Base-by-base conservation (phyloP, 2,888 invertebrate species). In the Tenthredo mesomela region DNA sequence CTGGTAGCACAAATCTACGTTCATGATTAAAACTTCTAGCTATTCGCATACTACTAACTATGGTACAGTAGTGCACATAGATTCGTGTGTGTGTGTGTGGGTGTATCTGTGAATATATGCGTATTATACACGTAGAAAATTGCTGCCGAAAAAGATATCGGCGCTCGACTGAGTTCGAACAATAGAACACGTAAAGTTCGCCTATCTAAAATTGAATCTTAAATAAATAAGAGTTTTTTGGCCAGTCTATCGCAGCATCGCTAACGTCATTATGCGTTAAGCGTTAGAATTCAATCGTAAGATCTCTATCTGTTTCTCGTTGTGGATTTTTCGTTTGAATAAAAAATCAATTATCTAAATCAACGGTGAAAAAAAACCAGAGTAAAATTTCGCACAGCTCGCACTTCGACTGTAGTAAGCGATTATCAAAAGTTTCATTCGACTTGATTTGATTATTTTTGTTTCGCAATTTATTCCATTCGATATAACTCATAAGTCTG, bases 131-230 rank as follows among this genome's bases (percentile, higher is more conserved):
- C n/a, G 37, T 37, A 7, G 29, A 10, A 29, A 77, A 25, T 12
- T 29, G 0, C 7, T 77, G 77, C 50, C 47, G 50, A 29, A 50
- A 50, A 77, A 77, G 54, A 80, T 80, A 80, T 80, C 58, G 80
- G 58, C 80, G 73, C 73, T 73, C 73, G 73, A 25, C 40, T 73
- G 80, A 80, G 21, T 61, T 61, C 61, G 80, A 80, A 80, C 80
- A 80, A 80, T 80, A 80, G 80, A 80, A 80, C 80, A 61, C 80
- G 80, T 43, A 40, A 80, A 61, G 61, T 58, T 54, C 50, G 54
- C 58, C 86, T 88, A 89, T 89, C 89, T 89, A 86, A 89, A 89
- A 88, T 89, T 88, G 88, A 89, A 89, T 89, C 89, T 89, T 84
- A 71, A 83, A 80, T 80, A 80, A 80, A 80, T 80, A 80, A 37